Evolutionary conservation across 2,888 invertebrate species (phyloP).

Genomic region (Euzophera pinguis): DNA sequence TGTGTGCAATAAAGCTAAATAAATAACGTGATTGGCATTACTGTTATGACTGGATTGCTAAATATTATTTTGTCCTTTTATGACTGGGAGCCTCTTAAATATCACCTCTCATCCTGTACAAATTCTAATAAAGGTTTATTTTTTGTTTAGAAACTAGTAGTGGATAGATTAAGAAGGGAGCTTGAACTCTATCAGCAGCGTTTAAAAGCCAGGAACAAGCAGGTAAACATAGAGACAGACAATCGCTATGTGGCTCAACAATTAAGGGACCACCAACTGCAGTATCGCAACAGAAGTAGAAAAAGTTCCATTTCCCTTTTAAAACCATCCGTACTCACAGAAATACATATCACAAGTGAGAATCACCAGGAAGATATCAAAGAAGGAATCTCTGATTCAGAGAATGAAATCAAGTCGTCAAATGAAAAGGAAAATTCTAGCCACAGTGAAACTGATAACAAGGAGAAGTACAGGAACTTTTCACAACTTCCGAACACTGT

Average conservation of each 20-base stretch:
- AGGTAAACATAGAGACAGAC: constrained; percentile 65
- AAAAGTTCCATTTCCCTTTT: constrained; percentile 50
- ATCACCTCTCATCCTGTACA: too few species aligned
- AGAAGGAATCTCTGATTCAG: constrained; percentile 57
- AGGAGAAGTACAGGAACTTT: constrained; percentile 55
- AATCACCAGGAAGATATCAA: constrained; percentile 49
- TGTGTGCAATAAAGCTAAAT: too few species aligned
- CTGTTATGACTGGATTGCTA: too few species aligned
- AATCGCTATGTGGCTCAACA: constrained; percentile 68
- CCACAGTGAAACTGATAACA: constrained; percentile 53
- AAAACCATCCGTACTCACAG: constrained; percentile 69
- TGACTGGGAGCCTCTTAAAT: too few species aligned
- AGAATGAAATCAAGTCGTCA: constrained; percentile 51
- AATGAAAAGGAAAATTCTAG: constrained; percentile 64
- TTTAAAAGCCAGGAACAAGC: constrained; percentile 64
- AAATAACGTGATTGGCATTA: too few species aligned
- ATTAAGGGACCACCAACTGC: constrained; percentile 63
- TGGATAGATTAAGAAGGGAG: constrained; percentile 78
- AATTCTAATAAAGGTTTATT: neutral
- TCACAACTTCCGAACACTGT: constrained; percentile 48
- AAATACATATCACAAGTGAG: constrained; percentile 68
- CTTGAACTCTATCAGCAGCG: constrained; percentile 76
- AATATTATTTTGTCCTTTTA: too few species aligned
- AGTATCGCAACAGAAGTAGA: constrained; percentile 53
- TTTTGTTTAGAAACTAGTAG: constrained; percentile 73